phyloP scores from a whole-genome alignment of 2,888 invertebrate genomes.

The Lasiommata megera region DNA sequence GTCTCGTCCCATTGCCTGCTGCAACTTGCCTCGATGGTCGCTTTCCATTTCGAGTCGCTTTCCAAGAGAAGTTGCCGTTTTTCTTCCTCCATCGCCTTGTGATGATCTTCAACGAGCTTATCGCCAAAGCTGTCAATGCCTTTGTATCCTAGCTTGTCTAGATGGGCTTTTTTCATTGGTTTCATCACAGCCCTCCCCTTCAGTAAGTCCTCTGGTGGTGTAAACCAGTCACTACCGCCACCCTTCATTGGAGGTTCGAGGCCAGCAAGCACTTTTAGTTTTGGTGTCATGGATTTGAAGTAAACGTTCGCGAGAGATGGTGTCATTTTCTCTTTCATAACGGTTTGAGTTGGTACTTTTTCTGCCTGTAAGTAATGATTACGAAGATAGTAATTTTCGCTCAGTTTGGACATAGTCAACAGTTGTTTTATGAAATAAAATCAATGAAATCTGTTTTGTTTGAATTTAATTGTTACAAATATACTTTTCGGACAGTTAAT shows the following conservation, averaged over 20 bases:
- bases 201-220: conserved; percentile 58
- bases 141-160: conserved; percentile 50
- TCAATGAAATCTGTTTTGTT: background rate
- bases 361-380: conserved; percentile 57
- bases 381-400: conserved; percentile 60
- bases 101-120: conserved; percentile 44
- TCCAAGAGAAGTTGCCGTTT: conserved; percentile 43
- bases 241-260: conserved; percentile 64
- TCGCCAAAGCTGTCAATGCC: conserved; percentile 54
- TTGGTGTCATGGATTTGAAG: conserved; percentile 63
- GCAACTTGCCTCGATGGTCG: conserved; percentile 39
- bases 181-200: conserved; percentile 54
- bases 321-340: conserved; percentile 60
- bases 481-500: too few relatives aligned
- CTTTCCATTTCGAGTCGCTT: conserved; percentile 55
- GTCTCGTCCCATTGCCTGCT: conserved; percentile 43
- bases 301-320: conserved; percentile 59
- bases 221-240: conserved; percentile 63
- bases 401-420: conserved; percentile 39
- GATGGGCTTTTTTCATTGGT: conserved; percentile 50
- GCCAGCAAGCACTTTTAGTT: conserved; percentile 60
- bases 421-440: background rate
- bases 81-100: conserved; percentile 45
- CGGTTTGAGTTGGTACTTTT: conserved; percentile 64
- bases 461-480: background rate